A percentile compares a stretch with the other conserved stretches of the same genome.
These are phyloP conservation scores for Characodon lateralis DNA, from an alignment of 2,797 vertebrate genomes.

Conservation along the genomic window DNA sequence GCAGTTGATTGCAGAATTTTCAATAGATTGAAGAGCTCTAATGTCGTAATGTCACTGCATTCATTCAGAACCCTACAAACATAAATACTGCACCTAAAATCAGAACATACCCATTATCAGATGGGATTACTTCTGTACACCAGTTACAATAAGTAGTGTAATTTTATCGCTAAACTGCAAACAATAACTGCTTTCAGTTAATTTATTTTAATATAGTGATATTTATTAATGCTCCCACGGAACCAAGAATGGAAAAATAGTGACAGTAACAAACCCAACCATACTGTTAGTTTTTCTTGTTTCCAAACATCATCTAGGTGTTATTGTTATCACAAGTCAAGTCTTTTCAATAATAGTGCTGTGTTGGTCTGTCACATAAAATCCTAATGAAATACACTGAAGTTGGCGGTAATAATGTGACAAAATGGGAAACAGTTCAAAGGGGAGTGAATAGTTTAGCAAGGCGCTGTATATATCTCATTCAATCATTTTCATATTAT, in stretches of 20 bases:
- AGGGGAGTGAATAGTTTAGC: neutral
- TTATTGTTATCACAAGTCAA: neutral
- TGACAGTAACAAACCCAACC: neutral
- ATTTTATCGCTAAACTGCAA: neutral
- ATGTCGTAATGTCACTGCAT: neutral
- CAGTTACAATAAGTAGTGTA: neutral
- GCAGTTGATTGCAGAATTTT: neutral
- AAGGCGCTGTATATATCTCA: neutral
- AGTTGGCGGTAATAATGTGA: neutral
- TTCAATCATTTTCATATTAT: slow-evolving; percentile 7
- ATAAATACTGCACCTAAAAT: neutral
- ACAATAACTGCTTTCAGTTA: neutral
- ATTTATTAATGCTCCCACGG: neutral
- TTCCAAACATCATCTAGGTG: neutral
- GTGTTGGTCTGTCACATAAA: slow-evolving; percentile 2
- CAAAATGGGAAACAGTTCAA: neutral
- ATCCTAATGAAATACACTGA: neutral
- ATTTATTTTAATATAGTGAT: neutral
- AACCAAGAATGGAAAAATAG: neutral
- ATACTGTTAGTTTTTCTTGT: neutral
- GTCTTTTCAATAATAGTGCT: neutral
- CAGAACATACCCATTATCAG: neutral
- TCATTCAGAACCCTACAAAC: neutral
- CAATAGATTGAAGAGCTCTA: neutral
- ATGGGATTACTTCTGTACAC: neutral